Conservation (phyloP, 2,888 invertebrate species). For the Masnerella sp. region DNA sequence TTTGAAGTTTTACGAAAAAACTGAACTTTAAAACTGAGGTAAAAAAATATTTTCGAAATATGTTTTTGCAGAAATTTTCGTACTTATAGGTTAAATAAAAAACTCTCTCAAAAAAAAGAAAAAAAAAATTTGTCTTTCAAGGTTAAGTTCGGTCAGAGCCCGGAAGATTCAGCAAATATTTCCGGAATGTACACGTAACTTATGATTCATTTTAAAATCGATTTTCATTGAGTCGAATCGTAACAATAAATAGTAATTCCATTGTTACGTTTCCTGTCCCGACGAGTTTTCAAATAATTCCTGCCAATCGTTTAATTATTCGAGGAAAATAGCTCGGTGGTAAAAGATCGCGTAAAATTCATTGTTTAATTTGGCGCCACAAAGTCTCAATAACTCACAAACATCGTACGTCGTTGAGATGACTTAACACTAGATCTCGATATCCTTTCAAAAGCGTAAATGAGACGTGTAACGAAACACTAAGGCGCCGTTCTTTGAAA, state of each 20-base stretch:
- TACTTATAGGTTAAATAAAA: too few species aligned
- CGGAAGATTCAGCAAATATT: too few species aligned
- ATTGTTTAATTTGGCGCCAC: slow-evolving; percentile 53
- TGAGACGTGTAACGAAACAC: slow-evolving; percentile 50
- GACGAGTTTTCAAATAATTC: not conserved
- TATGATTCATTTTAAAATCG: too few species aligned
- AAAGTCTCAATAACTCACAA: slow-evolving; percentile 27
- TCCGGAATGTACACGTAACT: too few species aligned
- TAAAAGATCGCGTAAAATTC: slow-evolving; percentile 33
- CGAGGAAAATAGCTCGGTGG: slow-evolving; percentile 6
- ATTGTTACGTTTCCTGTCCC: not conserved
- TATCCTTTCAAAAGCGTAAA: slow-evolving; percentile 44
- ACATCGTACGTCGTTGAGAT: slow-evolving; percentile 27
- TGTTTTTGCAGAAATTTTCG: too few species aligned
- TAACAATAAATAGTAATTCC: not conserved
- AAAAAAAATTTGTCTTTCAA: too few species aligned
- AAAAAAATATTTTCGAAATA: too few species aligned
- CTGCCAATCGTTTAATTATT: slow-evolving; percentile 1
- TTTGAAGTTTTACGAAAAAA: too few species aligned
- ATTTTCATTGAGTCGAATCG: not conserved
- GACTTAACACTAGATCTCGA: slow-evolving; percentile 16
- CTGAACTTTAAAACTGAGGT: too few species aligned
- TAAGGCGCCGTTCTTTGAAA: slow-evolving; percentile 46
- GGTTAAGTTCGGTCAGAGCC: too few species aligned
- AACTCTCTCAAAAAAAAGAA: too few species aligned